Percentiles rank a stretch among this genome's conserved stretches.
Evolutionary conservation across 2,888 invertebrate species (phyloP).

Genomic region (Micoletzkya japonica): DNA sequence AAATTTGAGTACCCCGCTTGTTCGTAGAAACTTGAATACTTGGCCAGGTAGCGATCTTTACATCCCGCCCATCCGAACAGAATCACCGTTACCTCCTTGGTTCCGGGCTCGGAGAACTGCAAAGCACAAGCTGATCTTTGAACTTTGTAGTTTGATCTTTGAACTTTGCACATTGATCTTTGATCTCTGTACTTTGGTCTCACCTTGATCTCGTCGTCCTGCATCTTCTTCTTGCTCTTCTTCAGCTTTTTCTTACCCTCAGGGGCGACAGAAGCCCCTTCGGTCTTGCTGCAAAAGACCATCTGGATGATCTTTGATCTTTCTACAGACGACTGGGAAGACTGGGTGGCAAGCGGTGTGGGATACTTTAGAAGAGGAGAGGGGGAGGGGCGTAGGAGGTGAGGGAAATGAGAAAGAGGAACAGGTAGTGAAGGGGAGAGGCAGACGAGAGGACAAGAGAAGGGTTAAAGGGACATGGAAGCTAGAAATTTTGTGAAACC

Average conservation of each 20-base stretch:
- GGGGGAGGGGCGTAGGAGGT: no score
- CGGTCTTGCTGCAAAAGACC: constrained; percentile 4
- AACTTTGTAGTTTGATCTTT: no score
- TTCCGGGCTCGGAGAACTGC: constrained; percentile 17
- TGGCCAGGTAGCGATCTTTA: constrained; percentile 77
- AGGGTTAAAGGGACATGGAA: no score
- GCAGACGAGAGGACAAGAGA: no score
- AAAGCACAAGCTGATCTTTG: constrained; percentile 1
- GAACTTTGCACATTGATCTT: background rate
- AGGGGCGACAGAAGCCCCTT: background rate
- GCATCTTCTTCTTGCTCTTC: constrained; percentile 10
- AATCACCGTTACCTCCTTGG: constrained; percentile 66
- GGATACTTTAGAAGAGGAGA: no score
- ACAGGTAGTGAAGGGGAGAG: background rate
- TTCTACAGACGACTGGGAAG: no score
- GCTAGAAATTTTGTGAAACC: no score
- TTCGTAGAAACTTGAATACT: constrained; percentile 80
- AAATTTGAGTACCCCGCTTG: constrained; percentile 72
- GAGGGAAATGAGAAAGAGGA: no score
- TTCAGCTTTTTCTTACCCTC: background rate
- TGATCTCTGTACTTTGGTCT: background rate
- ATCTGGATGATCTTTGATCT: no score
- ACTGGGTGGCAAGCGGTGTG: no score
- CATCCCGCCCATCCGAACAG: constrained; percentile 82
- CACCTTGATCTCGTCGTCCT: constrained; percentile 23